phyloP scores from a whole-genome alignment of 1,140 invertebrate species.

The Bombus soroeensis region DNA sequence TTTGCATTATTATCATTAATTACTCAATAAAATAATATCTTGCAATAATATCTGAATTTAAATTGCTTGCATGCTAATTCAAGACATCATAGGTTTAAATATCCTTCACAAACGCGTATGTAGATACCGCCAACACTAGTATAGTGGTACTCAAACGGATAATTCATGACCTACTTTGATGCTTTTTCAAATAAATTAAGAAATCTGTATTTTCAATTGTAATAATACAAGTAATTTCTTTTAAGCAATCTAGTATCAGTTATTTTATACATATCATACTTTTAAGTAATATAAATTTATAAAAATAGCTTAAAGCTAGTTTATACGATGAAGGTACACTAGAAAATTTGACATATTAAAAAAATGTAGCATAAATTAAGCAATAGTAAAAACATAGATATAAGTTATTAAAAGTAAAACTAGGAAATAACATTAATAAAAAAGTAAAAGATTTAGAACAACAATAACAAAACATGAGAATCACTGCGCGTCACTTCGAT shows the following conservation, averaged over 20 bases:
- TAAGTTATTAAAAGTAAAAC: not conserved
- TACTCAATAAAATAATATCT: not conserved
- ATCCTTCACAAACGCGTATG: not conserved
- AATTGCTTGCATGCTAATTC: not conserved
- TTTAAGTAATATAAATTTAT: not conserved
- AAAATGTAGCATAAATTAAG: not conserved
- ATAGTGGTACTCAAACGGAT: constrained; percentile 30
- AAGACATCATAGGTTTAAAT: constrained; percentile 21
- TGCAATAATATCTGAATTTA: not conserved
- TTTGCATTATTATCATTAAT: not conserved
- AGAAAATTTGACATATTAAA: not conserved
- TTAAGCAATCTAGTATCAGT: not conserved
- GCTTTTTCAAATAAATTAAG: not conserved
- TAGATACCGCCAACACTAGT: constrained; percentile 6
- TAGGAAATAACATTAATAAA: not conserved
- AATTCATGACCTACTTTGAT: constrained; percentile 25
- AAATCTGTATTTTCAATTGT: not conserved
- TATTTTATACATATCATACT: not conserved
- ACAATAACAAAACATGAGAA: constrained; percentile 46
- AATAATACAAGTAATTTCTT: not conserved
- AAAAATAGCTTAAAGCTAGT: not conserved
- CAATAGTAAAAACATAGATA: not conserved
- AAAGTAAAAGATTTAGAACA: not conserved
- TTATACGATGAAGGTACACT: not conserved
- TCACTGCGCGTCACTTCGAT: constrained; percentile 7